phyloP scores from a whole-genome alignment of 2,888 invertebrate species.

The Pyralis farinalis region DNA sequence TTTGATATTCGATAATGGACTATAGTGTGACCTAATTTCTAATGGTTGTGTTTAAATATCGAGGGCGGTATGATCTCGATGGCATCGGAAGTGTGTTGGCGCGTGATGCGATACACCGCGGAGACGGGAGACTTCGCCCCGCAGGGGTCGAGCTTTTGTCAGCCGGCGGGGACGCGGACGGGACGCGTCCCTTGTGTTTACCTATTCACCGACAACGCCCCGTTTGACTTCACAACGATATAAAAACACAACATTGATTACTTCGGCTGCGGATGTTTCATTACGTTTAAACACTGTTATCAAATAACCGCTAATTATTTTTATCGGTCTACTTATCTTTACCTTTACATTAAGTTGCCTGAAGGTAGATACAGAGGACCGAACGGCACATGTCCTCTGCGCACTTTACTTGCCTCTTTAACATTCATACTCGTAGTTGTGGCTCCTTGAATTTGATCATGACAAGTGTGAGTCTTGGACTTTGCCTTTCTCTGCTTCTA shows the following conservation, averaged over 20 bases:
- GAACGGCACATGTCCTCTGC: too few species aligned
- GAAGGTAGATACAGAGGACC: too few species aligned
- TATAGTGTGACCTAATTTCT: slow-evolving; percentile 25
- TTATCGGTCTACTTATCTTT: too few species aligned
- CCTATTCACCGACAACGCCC: slow-evolving; percentile 46
- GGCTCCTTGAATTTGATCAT: too few species aligned
- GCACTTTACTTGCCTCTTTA: too few species aligned
- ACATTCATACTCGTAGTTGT: too few species aligned
- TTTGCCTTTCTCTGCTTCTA: too few species aligned
- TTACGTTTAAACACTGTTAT: background rate
- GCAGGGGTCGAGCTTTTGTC: slow-evolving; percentile 49
- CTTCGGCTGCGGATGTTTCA: slow-evolving; percentile 11
- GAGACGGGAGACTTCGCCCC: slow-evolving; percentile 25
- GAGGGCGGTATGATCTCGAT: slow-evolving; percentile 12
- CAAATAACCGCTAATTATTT: slow-evolving; percentile 7
- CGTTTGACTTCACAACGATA: slow-evolving; percentile 36
- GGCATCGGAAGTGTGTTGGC: slow-evolving; percentile 26
- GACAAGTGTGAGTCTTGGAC: too few species aligned
- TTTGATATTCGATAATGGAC: background rate
- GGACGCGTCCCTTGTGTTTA: slow-evolving; percentile 48
- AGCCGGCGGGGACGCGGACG: slow-evolving; percentile 25
- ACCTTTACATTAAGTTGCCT: too few species aligned
- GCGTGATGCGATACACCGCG: slow-evolving; percentile 34
- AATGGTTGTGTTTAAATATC: slow-evolving; percentile 5
- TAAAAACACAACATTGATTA: slow-evolving; percentile 29